phyloP scores from a whole-genome alignment of 2,113 vertebrate genomes.

The Phycodurus eques region DNA sequence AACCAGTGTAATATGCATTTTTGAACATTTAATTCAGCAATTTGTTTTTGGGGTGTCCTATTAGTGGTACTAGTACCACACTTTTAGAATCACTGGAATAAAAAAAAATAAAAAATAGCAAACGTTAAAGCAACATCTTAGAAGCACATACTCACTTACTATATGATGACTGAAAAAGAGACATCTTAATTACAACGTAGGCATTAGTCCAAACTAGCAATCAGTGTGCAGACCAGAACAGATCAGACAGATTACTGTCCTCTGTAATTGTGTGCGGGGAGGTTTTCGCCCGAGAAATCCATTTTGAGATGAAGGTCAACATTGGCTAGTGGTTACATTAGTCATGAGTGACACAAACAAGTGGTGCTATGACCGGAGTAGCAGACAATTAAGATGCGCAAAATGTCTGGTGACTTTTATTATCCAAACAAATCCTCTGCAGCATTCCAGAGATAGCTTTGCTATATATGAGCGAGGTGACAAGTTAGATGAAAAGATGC shows the following conservation, averaged over 20 bases:
- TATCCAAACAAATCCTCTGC: slow-evolving; percentile 13
- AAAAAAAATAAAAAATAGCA: background rate
- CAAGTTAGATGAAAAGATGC: background rate
- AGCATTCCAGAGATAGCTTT: slow-evolving; percentile 10
- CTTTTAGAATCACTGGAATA: no score
- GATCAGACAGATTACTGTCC: slow-evolving; percentile 34
- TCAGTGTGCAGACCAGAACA: slow-evolving; percentile 14
- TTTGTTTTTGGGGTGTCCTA: no score
- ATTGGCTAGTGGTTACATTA: slow-evolving; percentile 18
- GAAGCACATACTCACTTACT: background rate
- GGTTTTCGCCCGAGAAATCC: slow-evolving; percentile 25
- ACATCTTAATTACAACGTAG: slow-evolving; percentile 1
- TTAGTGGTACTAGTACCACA: no score
- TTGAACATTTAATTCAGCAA: no score
- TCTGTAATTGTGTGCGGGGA: slow-evolving; percentile 29
- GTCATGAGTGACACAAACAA: slow-evolving; percentile 35
- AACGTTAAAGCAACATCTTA: background rate
- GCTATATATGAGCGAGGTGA: slow-evolving; percentile 1
- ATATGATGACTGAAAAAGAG: background rate
- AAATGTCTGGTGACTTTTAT: slow-evolving; percentile 20
- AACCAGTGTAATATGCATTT: no score
- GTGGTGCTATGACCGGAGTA: background rate
- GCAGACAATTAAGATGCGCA: slow-evolving; percentile 19
- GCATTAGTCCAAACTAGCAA: slow-evolving; percentile 12
- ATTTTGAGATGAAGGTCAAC: slow-evolving; percentile 21